Percentiles rank a stretch among this genome's conserved stretches.
Evolutionary conservation across 2,888 invertebrate genomes (phyloP).

Genomic region (Drosophila algonquin): DNA sequence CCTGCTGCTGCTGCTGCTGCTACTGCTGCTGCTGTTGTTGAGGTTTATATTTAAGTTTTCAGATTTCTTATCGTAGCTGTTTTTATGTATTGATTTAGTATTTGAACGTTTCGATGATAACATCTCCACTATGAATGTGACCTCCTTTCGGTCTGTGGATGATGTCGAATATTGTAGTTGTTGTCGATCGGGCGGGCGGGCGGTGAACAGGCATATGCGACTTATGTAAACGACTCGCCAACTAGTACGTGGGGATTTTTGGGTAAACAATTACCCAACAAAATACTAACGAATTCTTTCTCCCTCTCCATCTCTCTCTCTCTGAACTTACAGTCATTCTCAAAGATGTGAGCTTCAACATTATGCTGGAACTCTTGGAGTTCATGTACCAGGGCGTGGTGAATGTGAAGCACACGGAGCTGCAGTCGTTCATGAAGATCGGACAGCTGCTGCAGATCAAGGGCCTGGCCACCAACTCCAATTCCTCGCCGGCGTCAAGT

Average conservation of each 20-base stretch:
- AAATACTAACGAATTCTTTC: neutral
- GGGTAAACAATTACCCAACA: neutral
- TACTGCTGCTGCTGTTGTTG: conserved; percentile 58
- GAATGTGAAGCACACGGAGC: conserved; percentile 84
- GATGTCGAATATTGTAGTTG: conserved; percentile 40
- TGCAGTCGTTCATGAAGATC: conserved; percentile 84
- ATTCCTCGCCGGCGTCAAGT: conserved; percentile 65
- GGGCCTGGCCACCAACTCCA: conserved; percentile 83
- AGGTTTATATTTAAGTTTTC: conserved; percentile 81
- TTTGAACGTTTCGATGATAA: conserved; percentile 81
- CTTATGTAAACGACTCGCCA: conserved; percentile 2
- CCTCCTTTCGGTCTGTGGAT: conserved; percentile 74
- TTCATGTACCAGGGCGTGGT: conserved; percentile 87
- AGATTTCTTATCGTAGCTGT: conserved; percentile 81
- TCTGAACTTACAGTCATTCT: conserved; percentile 83
- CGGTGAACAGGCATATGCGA: conserved; percentile 3
- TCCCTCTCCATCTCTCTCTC: neutral
- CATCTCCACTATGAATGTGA: conserved; percentile 81
- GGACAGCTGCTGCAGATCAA: conserved; percentile 84
- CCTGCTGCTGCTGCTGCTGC: conserved; percentile 8
- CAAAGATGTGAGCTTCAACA: conserved; percentile 86
- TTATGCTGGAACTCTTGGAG: conserved; percentile 85
- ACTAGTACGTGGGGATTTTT: neutral
- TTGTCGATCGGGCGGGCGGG: conserved; percentile 24
- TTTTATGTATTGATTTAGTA: conserved; percentile 83